These are phyloP conservation scores for Lutraria rhynchaena DNA, from an alignment of 1,140 invertebrate species.

Conservation along the genomic window DNA sequence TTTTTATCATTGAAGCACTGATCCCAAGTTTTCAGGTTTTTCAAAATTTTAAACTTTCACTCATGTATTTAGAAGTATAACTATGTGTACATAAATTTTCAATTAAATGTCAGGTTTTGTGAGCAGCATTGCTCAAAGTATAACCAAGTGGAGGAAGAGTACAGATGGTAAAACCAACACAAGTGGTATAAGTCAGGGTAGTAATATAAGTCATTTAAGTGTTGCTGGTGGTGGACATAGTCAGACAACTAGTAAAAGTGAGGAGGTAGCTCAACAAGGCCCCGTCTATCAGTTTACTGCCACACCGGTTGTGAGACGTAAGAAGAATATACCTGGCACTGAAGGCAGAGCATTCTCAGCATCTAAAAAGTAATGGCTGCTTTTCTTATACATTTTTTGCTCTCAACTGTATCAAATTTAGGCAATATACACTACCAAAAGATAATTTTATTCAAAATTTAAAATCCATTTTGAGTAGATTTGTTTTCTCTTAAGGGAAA, in stretches of 20 bases:
- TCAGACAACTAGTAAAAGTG: slow-evolving; percentile 17
- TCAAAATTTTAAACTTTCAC: too few species aligned
- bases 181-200: slow-evolving; percentile 62
- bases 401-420: too few species aligned
- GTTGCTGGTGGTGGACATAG: neutral
- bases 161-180: slow-evolving; percentile 75
- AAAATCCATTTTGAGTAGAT: too few species aligned
- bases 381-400: neutral
- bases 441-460: too few species aligned
- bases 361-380: slow-evolving; percentile 76
- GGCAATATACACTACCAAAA: too few species aligned
- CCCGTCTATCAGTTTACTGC: slow-evolving; percentile 48
- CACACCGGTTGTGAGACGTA: slow-evolving; percentile 78
- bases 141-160: slow-evolving; percentile 76
- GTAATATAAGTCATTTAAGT: slow-evolving; percentile 62
- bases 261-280: neutral
- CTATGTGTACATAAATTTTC: too few species aligned
- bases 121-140: slow-evolving; percentile 76
- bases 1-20: too few species aligned
- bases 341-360: slow-evolving; percentile 77
- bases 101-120: slow-evolving; percentile 73
- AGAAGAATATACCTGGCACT: slow-evolving; percentile 67
- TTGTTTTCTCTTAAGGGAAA: too few species aligned
- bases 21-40: too few species aligned
- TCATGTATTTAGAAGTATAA: too few species aligned